Percentiles rank a stretch among this genome's conserved stretches.
These are phyloP conservation scores for Scolanthus callimorphus DNA, from an alignment of 92 coral and sea anemone genomes.

Conservation along the genomic window DNA sequence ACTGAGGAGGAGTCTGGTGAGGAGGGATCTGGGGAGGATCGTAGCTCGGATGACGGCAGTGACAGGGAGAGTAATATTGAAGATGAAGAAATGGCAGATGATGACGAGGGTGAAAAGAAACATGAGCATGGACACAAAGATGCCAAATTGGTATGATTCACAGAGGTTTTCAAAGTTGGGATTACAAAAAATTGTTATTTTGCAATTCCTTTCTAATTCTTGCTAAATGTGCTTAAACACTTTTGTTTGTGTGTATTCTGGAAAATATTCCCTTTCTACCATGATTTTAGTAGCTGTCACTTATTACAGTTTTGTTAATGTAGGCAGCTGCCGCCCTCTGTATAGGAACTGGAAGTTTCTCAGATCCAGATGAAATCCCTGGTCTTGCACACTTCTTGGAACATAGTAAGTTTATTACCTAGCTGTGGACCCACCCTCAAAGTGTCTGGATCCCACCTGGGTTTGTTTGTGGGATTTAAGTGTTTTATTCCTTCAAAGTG, in stretches of 20 bases:
- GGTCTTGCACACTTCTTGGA: constrained; percentile 92
- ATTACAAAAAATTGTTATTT: no score
- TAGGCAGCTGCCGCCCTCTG: constrained; percentile 94
- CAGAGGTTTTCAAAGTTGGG: no score
- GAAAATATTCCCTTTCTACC: not conserved
- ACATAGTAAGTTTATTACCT: constrained; percentile 69
- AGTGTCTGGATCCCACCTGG: no score
- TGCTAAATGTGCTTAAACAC: no score
- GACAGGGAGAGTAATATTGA: constrained; percentile 20
- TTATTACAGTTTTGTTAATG: not conserved
- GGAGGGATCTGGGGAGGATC: constrained; percentile 44
- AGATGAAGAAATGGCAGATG: constrained; percentile 6
- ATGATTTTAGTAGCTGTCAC: not conserved
- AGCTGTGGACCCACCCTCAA: no score
- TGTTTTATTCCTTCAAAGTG: no score
- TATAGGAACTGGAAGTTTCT: constrained; percentile 83
- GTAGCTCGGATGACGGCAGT: constrained; percentile 33
- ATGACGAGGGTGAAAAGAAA: constrained; percentile 9
- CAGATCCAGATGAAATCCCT: constrained; percentile 86
- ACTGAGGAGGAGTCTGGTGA: constrained; percentile 37
- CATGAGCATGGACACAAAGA: constrained; percentile 32
- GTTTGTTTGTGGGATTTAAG: no score
- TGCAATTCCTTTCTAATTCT: no score
- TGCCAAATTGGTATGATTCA: no score
- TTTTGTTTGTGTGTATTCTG: no score